Conservation (phyloP, 1,140 invertebrate genomes). For the Sogatella furcifera region DNA sequence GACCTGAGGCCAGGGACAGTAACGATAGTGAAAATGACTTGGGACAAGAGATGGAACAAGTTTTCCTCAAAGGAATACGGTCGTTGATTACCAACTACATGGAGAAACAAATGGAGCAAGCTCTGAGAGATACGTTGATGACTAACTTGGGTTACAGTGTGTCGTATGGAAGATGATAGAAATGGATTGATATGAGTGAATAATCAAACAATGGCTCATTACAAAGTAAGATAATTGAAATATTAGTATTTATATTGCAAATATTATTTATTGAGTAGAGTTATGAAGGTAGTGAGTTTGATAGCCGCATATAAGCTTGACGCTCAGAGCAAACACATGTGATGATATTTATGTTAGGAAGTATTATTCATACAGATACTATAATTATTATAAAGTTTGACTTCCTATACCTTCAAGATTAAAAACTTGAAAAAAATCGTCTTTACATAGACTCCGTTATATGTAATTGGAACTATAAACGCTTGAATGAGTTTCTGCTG, state of each 20-base stretch:
- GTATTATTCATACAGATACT: too few species aligned
- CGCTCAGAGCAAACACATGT: background rate
- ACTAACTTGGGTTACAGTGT: constrained; percentile 74
- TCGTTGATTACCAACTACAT: constrained; percentile 69
- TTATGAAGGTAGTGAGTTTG: background rate
- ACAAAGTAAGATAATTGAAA: background rate
- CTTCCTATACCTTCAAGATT: too few species aligned
- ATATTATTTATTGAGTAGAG: background rate
- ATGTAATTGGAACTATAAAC: too few species aligned
- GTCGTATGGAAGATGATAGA: constrained; percentile 48
- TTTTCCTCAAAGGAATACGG: constrained; percentile 64
- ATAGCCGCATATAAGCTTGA: background rate
- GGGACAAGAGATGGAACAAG: constrained; percentile 60
- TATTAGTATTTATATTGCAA: background rate
- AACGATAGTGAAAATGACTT: constrained; percentile 27
- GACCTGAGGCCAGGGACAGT: constrained; percentile 24
- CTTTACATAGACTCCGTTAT: too few species aligned
- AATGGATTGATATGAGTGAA: background rate
- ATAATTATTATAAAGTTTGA: too few species aligned
- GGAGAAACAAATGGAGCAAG: constrained; percentile 67
- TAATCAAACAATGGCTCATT: background rate
- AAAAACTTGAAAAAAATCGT: too few species aligned
- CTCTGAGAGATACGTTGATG: constrained; percentile 74
- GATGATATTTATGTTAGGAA: too few species aligned
- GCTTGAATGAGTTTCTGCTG: too few species aligned